Evolutionary conservation across 2,888 invertebrate genomes (phyloP), one percentile per base, ranked within the genome.

Genomic region (Gymnosoma rotundatum): DNA sequence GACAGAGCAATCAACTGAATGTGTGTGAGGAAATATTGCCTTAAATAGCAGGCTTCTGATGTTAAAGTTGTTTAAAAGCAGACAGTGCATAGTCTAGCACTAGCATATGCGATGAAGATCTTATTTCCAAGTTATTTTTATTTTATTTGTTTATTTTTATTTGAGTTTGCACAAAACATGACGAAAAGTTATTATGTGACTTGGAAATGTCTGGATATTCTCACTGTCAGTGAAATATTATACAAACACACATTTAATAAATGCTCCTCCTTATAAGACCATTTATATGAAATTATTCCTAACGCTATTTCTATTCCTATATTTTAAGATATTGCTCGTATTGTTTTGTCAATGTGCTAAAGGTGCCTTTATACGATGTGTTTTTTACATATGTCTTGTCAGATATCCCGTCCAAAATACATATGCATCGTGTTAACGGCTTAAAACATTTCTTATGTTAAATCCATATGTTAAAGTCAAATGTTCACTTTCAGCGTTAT

Each of bases 131-230:
- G n/a, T 25, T 50, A 25, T 3, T 66, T 32, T 76, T 32, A 32
- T 32, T 32, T 32, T 6, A 32, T 32, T 12, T 64, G n/a, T 63
- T 58, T 83, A 32, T 67, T 52, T 16, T 36, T 45, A 60, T 69
- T 52, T 83, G 25, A 50, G 12, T 75, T 70, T 79, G 52, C 42
- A 63, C 74, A 74, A 78, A 74, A 74, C 83, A 75, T 74, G 78
- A 78, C 69, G 69, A 83, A 32, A 70, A 70, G 78, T 67, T 79
- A 79, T 83, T 75, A 38, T 58, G 66, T 52, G 69, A 42, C 78
- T 78, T 78, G 56, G 16, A 78, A 69, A 50, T 54, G 74, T 42
- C 38, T 63, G 50, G 18, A 38, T 50, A 32, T 18, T 38, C 18
- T 66, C 45, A 61, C 42, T 36, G 52, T 38, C 10, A 18, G 32